Evolutionary conservation across 1,140 invertebrate genomes (phyloP), one percentile per base, ranked within the genome.

Genomic region (Drosophila ananassae): DNA sequence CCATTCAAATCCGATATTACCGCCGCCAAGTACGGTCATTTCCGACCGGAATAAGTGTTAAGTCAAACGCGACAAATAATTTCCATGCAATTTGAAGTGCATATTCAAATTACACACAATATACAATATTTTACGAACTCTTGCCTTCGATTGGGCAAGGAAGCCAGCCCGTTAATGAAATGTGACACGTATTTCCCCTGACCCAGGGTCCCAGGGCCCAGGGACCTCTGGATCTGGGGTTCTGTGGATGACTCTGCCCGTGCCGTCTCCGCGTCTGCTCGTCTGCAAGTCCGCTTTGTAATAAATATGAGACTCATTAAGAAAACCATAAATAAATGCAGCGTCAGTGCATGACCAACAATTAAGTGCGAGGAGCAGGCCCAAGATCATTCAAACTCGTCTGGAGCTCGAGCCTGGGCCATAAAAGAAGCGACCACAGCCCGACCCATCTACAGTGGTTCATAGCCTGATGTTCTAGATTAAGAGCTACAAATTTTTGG

Each of bases 241-340:
- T 58, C 44, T 73, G 17, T 46, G 73, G 73, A 78, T 73, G 55
- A 39, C 60, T 53, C 17, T 59, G 53, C 48, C 73, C 79, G 71
- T 76, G 75, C 77, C 72, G 63, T 47, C 62, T 50, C 79, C 59
- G 75, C 60, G 80, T 71, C 62, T 50, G 79, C 59, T 76, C 60
- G 79, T 71, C 71, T 58, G 17, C 1, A 34, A 13, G 72, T 41
- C 41, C 28, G 21, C 52, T 77, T 72, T 87, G 84, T 79, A 89
- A 89, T 89, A 89, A 89, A 89, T 89, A 89, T 89, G 83, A 89
- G 79, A 89, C 83, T 89, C 83, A 89, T 89, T 89, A 89, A 89
- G 83, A 89, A 79, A 79, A 89, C 79, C 83, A 89, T 89, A 89
- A 89, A 89, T 89, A 89, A 89, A 89, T 83, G 83, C 83, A 89